Conservation (phyloP, 2,888 invertebrate species). For the Alentia gelatinosa region DNA sequence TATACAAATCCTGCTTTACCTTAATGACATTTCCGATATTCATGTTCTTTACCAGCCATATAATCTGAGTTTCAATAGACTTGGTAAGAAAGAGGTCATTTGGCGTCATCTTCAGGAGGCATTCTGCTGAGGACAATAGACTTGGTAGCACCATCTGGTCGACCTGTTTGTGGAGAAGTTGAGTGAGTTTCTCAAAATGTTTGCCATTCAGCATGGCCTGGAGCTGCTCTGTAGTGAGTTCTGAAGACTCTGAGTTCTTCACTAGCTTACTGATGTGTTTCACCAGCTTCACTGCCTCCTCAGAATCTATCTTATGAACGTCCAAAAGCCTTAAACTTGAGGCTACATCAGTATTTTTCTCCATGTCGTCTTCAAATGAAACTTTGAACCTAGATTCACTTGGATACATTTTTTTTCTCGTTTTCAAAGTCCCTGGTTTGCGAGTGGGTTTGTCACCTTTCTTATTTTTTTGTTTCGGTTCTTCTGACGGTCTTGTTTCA, state of each 20-base stretch:
- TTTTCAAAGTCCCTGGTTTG: no score
- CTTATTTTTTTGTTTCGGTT: no score
- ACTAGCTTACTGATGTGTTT: not conserved
- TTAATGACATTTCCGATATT: not conserved
- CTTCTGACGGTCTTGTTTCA: no score
- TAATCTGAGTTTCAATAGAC: slow-evolving; percentile 48
- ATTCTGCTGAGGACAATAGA: not conserved
- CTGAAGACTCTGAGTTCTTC: not conserved
- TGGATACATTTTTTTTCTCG: no score
- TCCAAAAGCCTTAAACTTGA: not conserved
- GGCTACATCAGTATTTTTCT: not conserved
- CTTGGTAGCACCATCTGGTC: not conserved
- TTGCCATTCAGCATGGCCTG: not conserved
- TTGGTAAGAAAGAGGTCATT: slow-evolving; percentile 36
- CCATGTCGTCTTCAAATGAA: not conserved
- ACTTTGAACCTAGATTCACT: not conserved
- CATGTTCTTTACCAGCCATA: slow-evolving; percentile 45
- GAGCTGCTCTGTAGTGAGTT: not conserved
- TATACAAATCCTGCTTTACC: not conserved
- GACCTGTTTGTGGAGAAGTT: not conserved
- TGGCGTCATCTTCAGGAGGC: not conserved
- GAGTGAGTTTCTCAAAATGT: not conserved
- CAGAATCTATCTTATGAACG: not conserved
- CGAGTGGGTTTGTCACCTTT: no score
- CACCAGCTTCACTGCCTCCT: not conserved